Evolutionary conservation across 2,113 vertebrate species (phyloP).

Genomic region (Microcebus ravelobensis): DNA sequence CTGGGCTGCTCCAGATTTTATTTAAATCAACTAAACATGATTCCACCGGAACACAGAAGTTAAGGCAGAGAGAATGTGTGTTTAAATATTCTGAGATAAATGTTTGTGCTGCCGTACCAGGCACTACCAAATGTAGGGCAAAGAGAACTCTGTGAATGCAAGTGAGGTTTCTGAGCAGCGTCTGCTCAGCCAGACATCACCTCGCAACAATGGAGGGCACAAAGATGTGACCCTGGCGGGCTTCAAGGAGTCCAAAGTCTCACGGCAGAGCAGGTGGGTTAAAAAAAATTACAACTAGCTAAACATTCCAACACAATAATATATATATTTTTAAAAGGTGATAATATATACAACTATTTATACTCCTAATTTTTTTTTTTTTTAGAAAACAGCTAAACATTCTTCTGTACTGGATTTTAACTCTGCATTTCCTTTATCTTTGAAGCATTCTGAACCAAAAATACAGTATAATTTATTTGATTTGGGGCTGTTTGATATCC

Average conservation of each 20-base stretch:
- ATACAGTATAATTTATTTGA: conserved; percentile 20
- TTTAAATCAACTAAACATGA: conserved; percentile 28
- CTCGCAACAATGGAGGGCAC: neutral
- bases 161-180: neutral
- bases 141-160: neutral
- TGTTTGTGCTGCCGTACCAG: neutral
- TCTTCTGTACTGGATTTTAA: neutral
- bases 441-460: neutral
- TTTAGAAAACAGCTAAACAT: neutral
- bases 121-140: neutral
- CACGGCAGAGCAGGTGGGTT: accelerated
- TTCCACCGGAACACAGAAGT: neutral
- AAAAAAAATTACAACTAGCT: neutral
- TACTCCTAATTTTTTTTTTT: neutral
- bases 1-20: neutral
- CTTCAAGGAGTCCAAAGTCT: neutral
- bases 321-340: neutral
- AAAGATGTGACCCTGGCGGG: neutral
- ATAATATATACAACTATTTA: too few relatives aligned
- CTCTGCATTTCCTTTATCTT: neutral
- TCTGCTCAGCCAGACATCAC: too few relatives aligned
- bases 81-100: conserved; percentile 25
- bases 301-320: neutral
- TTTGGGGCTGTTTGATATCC: neutral
- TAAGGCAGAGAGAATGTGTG: neutral